phyloP scores from a whole-genome alignment of 1,140 invertebrate species.

The Drosophila chauvacae region DNA sequence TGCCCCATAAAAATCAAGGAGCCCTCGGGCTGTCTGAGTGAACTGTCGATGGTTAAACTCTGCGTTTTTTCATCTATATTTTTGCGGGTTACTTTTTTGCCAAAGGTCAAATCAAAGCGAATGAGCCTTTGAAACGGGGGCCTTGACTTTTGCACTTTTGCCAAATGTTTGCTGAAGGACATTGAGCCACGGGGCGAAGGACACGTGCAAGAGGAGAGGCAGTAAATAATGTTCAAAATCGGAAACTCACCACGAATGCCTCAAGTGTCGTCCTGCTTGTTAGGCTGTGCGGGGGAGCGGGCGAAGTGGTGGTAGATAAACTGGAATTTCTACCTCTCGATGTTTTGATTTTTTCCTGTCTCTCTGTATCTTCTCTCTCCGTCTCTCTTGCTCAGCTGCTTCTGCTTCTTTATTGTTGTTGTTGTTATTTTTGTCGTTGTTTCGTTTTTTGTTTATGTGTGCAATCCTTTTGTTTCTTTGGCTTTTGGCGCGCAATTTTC shows the following conservation, averaged over 20 bases:
- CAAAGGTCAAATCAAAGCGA: conserved; percentile 71
- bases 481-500: conserved; percentile 77
- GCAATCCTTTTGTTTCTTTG: conserved; percentile 69
- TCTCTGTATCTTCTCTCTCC: background rate
- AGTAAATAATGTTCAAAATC: conserved; percentile 17
- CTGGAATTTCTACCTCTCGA: conserved; percentile 45
- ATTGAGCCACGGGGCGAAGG: conserved; percentile 21
- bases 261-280: conserved; percentile 35
- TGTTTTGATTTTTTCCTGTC: conserved; percentile 55
- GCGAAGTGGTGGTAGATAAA: conserved; percentile 18
- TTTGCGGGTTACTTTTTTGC: conserved; percentile 42
- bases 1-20: conserved; percentile 65
- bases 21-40: conserved; percentile 32
- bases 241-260: conserved; percentile 40
- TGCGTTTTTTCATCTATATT: conserved; percentile 27
- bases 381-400: conserved; percentile 35
- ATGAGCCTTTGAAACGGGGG: conserved; percentile 52
- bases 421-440: conserved; percentile 17
- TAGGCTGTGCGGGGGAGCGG: background rate
- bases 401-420: conserved; percentile 12
- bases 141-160: conserved; percentile 80
- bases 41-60: conserved; percentile 46
- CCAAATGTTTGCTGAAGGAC: conserved; percentile 57
- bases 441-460: conserved; percentile 53
- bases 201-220: conserved; percentile 21